Conservation (phyloP, 2,888 invertebrate genomes). For the Platypus cylindrus region DNA sequence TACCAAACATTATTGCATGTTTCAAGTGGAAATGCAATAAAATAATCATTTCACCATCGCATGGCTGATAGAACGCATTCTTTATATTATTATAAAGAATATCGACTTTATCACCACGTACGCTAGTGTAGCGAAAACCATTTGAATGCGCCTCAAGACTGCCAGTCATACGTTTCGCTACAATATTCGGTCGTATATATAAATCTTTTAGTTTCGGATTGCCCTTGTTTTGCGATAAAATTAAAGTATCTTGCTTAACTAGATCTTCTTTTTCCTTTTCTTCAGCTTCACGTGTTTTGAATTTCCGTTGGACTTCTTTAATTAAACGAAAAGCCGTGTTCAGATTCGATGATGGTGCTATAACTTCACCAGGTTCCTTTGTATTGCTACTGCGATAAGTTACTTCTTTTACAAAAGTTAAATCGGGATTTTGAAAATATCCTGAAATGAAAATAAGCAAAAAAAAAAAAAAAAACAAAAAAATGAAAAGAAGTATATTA, state of each 20-base stretch:
- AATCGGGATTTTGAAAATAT: slow-evolving; percentile 85
- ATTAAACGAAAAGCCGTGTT: slow-evolving; percentile 95
- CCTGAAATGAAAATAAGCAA: too few relatives aligned
- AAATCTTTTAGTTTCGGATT: slow-evolving; percentile 96
- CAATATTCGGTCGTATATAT: slow-evolving; percentile 98
- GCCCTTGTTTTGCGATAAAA: slow-evolving; percentile 89
- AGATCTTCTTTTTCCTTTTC: slow-evolving; percentile 97
- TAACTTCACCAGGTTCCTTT: slow-evolving; percentile 91
- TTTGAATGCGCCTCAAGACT: slow-evolving; percentile 91
- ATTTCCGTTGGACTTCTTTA: slow-evolving; percentile 94
- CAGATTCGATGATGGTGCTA: slow-evolving; percentile 88
- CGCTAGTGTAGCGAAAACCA: slow-evolving; percentile 88
- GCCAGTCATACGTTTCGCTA: slow-evolving; percentile 89
- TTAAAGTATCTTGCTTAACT: slow-evolving; percentile 93
- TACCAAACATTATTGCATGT: slow-evolving; percentile 98
- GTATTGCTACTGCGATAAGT: slow-evolving; percentile 96
- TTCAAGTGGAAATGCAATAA: slow-evolving; percentile 96
- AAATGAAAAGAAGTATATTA: not conserved
- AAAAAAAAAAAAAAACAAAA: too few relatives aligned
- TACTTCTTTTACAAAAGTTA: slow-evolving; percentile 97
- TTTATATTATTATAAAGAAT: slow-evolving; percentile 99
- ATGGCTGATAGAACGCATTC: slow-evolving; percentile 98
- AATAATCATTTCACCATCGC: slow-evolving; percentile 98
- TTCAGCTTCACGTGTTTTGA: slow-evolving; percentile 95
- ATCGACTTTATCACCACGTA: slow-evolving; percentile 99